These are phyloP conservation scores for Shinisaurus crocodilurus DNA, from an alignment of 2,113 vertebrate genomes.

Conservation along the genomic window DNA sequence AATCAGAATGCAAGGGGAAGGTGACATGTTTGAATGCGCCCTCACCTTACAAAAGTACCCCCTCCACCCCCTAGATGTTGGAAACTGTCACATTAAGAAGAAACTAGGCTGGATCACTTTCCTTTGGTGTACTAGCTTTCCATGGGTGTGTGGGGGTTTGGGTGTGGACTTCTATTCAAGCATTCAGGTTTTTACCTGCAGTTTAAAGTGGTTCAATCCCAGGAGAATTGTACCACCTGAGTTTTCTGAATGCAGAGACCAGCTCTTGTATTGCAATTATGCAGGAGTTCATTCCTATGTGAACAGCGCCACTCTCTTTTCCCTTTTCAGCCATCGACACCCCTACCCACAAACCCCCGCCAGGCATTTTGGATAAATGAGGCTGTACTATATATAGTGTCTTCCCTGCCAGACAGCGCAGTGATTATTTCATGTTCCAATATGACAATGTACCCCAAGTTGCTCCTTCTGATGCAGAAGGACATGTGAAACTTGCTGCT, in stretches of 20 bases:
- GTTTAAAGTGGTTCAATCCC: neutral
- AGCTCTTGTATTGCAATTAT: neutral
- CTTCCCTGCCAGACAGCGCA: neutral
- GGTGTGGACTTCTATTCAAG: neutral
- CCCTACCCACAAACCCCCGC: neutral
- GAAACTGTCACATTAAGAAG: neutral
- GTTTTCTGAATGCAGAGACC: neutral
- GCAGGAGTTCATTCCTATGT: neutral
- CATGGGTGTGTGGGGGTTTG: neutral
- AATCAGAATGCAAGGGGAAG: neutral
- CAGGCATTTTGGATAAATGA: constrained; percentile 5
- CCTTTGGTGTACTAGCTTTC: neutral
- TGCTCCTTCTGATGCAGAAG: constrained; percentile 14
- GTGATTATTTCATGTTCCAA: neutral
- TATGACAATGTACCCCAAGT: constrained; percentile 16
- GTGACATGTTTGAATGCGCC: neutral
- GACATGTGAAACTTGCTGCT: neutral
- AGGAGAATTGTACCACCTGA: neutral
- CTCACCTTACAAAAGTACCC: neutral
- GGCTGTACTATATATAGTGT: neutral
- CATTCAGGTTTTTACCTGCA: neutral
- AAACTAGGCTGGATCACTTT: neutral
- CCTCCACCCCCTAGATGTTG: neutral
- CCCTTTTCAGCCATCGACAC: neutral
- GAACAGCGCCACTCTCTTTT: neutral